Conservation (phyloP, 2,113 vertebrate species). For the Plectropomus leopardus region DNA sequence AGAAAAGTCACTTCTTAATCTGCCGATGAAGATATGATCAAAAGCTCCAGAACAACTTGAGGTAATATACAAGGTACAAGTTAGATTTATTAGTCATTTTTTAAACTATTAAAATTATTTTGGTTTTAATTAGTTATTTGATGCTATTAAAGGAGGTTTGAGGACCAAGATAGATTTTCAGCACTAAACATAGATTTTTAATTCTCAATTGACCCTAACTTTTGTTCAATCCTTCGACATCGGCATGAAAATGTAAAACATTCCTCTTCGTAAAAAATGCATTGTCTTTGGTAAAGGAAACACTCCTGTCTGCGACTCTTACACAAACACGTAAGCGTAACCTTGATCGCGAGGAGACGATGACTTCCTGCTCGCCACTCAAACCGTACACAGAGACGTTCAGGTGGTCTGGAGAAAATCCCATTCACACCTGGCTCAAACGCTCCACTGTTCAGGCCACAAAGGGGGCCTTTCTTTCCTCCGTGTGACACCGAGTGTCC, state of each 20-base stretch:
- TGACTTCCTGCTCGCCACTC: constrained; percentile 25
- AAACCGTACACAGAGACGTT: constrained; percentile 26
- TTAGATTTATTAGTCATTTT: too few relatives aligned
- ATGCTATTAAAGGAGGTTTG: too few relatives aligned
- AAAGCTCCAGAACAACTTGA: too few relatives aligned
- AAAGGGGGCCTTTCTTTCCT: constrained; percentile 75
- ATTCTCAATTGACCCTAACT: background rate
- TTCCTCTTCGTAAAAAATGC: too few relatives aligned
- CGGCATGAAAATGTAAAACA: background rate
- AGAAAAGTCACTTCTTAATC: too few relatives aligned
- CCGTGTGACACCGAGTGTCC: constrained; percentile 57
- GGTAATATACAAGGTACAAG: too few relatives aligned
- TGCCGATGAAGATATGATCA: too few relatives aligned
- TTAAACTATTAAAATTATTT: too few relatives aligned
- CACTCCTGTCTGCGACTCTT: background rate
- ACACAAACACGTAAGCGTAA: constrained; percentile 17
- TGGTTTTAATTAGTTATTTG: too few relatives aligned
- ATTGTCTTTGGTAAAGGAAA: constrained; percentile 3
- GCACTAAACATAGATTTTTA: too few relatives aligned
- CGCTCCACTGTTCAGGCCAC: constrained; percentile 54
- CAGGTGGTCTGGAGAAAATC: constrained; percentile 43
- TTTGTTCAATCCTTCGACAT: background rate
- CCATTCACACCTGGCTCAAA: constrained; percentile 69
- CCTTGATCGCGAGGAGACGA: constrained; percentile 15
- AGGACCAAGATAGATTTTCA: too few relatives aligned